Conservation (phyloP, 2,797 vertebrate species). For the Sitta carolinensis region DNA sequence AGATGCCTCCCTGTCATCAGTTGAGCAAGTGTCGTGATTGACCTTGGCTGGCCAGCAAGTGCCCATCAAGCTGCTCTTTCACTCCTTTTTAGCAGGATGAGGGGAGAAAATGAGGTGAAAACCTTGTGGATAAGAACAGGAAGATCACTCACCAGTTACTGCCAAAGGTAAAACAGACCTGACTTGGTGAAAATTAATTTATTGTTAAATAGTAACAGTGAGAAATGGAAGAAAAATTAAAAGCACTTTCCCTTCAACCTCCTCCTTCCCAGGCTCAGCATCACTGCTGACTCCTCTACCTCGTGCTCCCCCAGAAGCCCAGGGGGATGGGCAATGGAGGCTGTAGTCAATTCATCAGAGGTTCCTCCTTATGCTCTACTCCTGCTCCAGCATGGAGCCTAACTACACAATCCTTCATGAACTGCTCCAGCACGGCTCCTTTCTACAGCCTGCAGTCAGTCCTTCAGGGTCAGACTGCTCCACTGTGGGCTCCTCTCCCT, state of each 20-base stretch:
- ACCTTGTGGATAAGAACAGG: background rate
- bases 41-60: background rate
- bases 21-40: background rate
- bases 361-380: background rate
- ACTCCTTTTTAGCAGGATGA: background rate
- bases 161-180: background rate
- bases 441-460: background rate
- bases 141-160: background rate
- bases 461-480: background rate
- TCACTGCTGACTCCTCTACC: background rate
- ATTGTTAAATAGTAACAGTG: background rate
- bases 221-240: background rate
- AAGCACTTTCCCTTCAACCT: background rate
- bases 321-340: background rate
- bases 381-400: background rate
- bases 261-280: background rate
- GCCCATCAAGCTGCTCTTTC: background rate
- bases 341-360: background rate
- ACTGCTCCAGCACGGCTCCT: background rate
- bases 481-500: rapidly evolving
- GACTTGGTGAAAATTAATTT: background rate
- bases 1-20: background rate
- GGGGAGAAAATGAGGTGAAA: background rate
- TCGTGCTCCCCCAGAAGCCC: rapidly evolving
- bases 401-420: background rate